phyloP scores from a whole-genome alignment of 2,113 vertebrate genomes.

The Donacobius atricapilla region DNA sequence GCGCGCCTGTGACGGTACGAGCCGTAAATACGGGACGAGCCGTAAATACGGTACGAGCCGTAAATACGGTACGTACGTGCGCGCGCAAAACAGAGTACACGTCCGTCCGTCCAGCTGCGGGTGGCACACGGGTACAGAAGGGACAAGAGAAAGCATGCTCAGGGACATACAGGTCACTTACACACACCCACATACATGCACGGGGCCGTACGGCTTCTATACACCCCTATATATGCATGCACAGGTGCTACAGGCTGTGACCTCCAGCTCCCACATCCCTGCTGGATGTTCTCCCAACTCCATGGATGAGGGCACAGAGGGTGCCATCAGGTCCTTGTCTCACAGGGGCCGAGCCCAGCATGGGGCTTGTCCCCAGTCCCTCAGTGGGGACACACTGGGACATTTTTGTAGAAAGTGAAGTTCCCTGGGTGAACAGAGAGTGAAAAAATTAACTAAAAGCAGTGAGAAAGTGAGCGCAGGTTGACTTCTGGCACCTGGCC shows the following conservation, averaged over 20 bases:
- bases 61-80: fast-evolving
- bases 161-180: not conserved
- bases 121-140: not conserved
- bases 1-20: not conserved
- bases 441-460: not conserved
- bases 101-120: fast-evolving
- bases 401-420: not conserved
- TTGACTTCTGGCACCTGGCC: not conserved
- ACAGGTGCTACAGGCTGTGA: not conserved
- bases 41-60: fast-evolving
- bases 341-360: fast-evolving
- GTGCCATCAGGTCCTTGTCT: fast-evolving
- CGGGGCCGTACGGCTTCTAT: fast-evolving
- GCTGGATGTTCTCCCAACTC: not conserved
- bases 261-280: fast-evolving
- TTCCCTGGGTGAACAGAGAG: not conserved
- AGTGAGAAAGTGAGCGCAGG: not conserved
- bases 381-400: not conserved
- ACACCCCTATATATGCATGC: fast-evolving
- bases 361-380: not conserved
- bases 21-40: fast-evolving
- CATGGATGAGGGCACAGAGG: not conserved
- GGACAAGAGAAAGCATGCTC: fast-evolving
- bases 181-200: fast-evolving
- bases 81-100: fast-evolving